A percentile compares a stretch with the other conserved stretches of the same genome.
Evolutionary conservation across 2,888 invertebrate genomes (phyloP).

Genomic region (Pecten maximus): DNA sequence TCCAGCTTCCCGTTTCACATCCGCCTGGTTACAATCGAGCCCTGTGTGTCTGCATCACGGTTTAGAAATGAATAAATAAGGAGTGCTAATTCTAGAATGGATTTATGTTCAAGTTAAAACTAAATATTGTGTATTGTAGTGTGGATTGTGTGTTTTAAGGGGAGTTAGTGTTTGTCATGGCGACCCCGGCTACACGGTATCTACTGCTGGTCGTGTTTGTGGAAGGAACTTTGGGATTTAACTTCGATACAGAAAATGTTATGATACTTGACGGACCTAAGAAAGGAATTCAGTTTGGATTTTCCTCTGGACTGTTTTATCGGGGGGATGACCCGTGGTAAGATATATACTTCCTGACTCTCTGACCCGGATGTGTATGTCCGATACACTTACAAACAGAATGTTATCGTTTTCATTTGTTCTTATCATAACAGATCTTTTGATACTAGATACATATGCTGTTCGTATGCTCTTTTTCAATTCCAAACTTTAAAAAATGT

Average conservation of each 20-base stretch:
- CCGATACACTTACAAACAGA: too few relatives aligned
- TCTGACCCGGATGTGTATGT: too few relatives aligned
- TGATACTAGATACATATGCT: too few relatives aligned
- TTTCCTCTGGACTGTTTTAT: background rate
- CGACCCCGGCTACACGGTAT: background rate
- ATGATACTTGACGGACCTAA: background rate
- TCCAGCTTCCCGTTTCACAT: constrained; percentile 19
- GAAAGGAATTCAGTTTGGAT: constrained; percentile 5
- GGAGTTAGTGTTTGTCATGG: background rate
- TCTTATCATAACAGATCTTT: too few relatives aligned
- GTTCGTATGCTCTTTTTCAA: too few relatives aligned
- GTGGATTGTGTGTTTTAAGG: background rate
- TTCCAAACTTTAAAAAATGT: too few relatives aligned
- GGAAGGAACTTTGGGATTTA: background rate
- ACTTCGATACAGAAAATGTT: background rate
- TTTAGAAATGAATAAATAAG: background rate
- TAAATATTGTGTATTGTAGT: background rate
- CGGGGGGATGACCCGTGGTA: background rate
- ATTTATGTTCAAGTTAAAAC: background rate
- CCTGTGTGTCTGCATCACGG: background rate
- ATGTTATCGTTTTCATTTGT: too few relatives aligned
- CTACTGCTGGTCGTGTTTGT: background rate
- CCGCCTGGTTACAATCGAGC: background rate
- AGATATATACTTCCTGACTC: background rate
- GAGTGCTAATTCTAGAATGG: background rate